These are phyloP conservation scores for Spea bombifrons DNA, from an alignment of 2,113 vertebrate species.

Conservation along the genomic window DNA sequence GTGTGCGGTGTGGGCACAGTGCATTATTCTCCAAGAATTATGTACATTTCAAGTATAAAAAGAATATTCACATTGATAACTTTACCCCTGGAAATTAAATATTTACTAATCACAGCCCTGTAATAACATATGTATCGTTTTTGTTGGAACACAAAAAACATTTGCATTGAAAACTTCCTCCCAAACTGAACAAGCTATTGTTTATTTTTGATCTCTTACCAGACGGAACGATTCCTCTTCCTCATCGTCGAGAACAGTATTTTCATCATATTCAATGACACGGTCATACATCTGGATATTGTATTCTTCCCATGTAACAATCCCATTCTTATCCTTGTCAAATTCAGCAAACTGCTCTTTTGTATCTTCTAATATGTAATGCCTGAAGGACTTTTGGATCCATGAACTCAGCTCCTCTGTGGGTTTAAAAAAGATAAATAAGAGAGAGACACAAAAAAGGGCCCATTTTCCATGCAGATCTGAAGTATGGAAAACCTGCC, in stretches of 20 bases:
- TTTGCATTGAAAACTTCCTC: no score
- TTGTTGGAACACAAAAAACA: no score
- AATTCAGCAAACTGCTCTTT: conserved; percentile 83
- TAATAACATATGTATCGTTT: no score
- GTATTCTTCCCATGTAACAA: conserved; percentile 89
- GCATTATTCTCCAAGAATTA: no score
- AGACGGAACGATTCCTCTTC: conserved; percentile 89
- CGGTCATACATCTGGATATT: conserved; percentile 81
- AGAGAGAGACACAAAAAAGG: not conserved
- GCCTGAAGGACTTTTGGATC: conserved; percentile 92
- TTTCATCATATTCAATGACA: conserved; percentile 77
- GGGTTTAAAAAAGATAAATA: conserved; percentile 26
- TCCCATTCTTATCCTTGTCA: conserved; percentile 77
- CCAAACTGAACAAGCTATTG: no score
- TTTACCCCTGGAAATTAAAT: no score
- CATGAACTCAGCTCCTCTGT: conserved; percentile 87
- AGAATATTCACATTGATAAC: no score
- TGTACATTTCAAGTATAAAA: no score
- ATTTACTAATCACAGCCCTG: no score
- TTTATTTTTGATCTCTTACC: conserved; percentile 60
- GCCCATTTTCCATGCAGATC: no score
- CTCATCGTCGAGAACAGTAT: conserved; percentile 72
- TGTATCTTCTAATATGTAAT: conserved; percentile 87
- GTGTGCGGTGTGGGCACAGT: no score
- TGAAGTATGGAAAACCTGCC: no score